phyloP scores from a whole-genome alignment of 2,888 invertebrate species.

The Dynastes maya region DNA sequence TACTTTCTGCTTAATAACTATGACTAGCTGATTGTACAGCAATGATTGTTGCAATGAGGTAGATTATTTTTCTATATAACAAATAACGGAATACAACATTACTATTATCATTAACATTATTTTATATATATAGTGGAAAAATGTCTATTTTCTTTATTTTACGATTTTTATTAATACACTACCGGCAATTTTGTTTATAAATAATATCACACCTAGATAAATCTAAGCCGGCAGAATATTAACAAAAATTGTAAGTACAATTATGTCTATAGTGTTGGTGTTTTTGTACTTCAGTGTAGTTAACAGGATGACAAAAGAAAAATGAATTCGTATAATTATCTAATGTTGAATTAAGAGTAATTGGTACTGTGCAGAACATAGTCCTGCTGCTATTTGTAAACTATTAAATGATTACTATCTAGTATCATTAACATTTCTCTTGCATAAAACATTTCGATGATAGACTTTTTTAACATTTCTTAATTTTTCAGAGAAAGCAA shows the following conservation, averaged over 20 bases:
- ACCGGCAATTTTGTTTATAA: constrained; percentile 41
- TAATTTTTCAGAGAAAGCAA: constrained; percentile 18
- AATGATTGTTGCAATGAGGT: constrained; percentile 71
- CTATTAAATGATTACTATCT: no score
- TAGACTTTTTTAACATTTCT: not conserved
- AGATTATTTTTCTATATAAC: constrained; percentile 59
- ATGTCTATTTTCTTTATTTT: constrained; percentile 13
- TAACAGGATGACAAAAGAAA: constrained; percentile 38
- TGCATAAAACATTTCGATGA: not conserved
- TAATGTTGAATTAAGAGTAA: constrained; percentile 28
- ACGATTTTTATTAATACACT: constrained; percentile 39
- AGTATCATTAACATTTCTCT: not conserved
- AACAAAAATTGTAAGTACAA: constrained; percentile 49
- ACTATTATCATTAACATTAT: constrained; percentile 48
- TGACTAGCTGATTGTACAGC: constrained; percentile 72
- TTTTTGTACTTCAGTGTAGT: constrained; percentile 54
- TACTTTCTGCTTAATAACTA: constrained; percentile 63
- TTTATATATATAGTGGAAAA: constrained; percentile 20
- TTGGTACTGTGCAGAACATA: constrained; percentile 21
- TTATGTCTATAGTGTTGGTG: not conserved
- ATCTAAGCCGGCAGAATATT: constrained; percentile 53
- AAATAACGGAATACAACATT: constrained; percentile 55
- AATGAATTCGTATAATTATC: constrained; percentile 27
- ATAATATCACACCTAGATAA: constrained; percentile 50
- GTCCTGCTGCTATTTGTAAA: not conserved